Evolutionary conservation across 2,113 vertebrate species (phyloP), one percentile per base, ranked within the genome.

Genomic region (Sciurus niger): DNA sequence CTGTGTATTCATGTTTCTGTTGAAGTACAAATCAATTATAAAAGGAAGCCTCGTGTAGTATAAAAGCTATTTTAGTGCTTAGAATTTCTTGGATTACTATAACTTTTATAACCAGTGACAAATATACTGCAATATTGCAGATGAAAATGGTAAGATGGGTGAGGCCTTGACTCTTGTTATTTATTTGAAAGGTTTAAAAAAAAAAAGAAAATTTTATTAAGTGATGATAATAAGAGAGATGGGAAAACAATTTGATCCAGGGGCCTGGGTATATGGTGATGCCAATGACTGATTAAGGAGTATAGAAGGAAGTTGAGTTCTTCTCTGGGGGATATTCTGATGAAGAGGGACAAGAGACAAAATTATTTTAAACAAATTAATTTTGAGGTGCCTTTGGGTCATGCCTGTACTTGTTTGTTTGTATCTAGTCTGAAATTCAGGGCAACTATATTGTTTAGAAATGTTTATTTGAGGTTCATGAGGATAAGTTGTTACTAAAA

Each of bases 401-500:
- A 73, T 85, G n/a, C 25, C 28, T 84, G 5, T 37, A 32, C 51
- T 37, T 37, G 1, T 11, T 37, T 37, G 1, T 11, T 22, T 70
- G 40, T 77, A 95, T 95, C 83, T 14, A 34, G 32, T 55, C 32
- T 88, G 68, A 83, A 88, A 60, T 18, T 88, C 53, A 28, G 40
- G 43, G 24, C 18, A 84, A 67, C 3, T 8, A 9, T 43, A 77
- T 63, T 53, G 20, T 7, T 13, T 93, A 32, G n/a, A 68, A 80
- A 84, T 85, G 77, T 37, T 10, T 28, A 53, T 8, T 43, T 92
- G 40, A 63, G 73, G 8, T 17, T 73, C 77, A 83, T 82, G n/a
- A 84, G 90, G 18, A 73, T 90, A 60, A 87, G 6, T 11, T 90
- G 17, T 32, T 84, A 89, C 91, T 93, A 82, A 93, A 94, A 53